Percentiles rank a stretch among this genome's conserved stretches.
phyloP scores from a whole-genome alignment of 2,797 vertebrate genomes.

The Microctenopoma stevenorrisi region DNA sequence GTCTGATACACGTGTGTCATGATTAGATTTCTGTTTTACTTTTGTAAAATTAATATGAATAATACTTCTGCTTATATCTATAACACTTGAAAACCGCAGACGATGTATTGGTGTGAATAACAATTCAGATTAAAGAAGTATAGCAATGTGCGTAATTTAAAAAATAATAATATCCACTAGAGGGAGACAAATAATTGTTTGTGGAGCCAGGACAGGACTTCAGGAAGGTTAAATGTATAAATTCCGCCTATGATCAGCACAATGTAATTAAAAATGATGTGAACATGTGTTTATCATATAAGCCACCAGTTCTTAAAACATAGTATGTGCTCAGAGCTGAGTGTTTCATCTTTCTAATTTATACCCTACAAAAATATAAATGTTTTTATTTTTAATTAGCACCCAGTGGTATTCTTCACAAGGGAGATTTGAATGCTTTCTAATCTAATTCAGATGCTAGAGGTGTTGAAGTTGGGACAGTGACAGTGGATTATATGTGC shows the following conservation, averaged over 20 bases:
- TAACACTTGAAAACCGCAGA: accelerated
- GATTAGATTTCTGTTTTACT: not conserved
- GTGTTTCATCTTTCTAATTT: not conserved
- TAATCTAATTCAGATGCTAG: too few relatives aligned
- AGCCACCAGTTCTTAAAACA: not conserved
- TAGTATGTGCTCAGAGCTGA: not conserved
- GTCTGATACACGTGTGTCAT: not conserved
- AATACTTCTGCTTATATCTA: accelerated
- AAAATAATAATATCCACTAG: constrained; percentile 55
- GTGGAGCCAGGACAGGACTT: not conserved
- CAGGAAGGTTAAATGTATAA: not conserved
- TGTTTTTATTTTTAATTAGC: not conserved
- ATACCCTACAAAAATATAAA: not conserved
- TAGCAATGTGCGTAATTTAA: not conserved
- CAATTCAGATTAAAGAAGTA: accelerated
- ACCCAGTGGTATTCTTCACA: too few relatives aligned
- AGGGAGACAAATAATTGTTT: constrained; percentile 64
- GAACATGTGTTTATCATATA: not conserved
- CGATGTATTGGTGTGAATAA: not conserved
- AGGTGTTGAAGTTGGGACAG: too few relatives aligned
- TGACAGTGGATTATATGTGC: not conserved
- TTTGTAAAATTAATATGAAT: not conserved
- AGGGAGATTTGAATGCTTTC: too few relatives aligned
- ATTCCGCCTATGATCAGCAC: constrained; percentile 5
- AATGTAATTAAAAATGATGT: not conserved